Base-by-base conservation (phyloP, 2,888 invertebrate species). In the Acholoe squamosa region DNA sequence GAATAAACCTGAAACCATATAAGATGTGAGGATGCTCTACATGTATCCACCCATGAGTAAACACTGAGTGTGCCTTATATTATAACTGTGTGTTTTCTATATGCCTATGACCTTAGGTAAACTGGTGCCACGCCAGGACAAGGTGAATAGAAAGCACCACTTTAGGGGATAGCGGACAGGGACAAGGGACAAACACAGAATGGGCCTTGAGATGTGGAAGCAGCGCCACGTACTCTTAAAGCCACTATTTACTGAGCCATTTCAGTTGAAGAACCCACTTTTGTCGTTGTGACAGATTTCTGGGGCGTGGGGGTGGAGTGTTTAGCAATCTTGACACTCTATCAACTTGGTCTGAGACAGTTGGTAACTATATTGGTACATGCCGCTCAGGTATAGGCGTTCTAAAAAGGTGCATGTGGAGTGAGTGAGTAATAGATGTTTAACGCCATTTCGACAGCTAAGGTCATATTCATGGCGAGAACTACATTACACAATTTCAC, bases 291-390 rank as follows among this genome's bases (percentile, higher is more conserved):
- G 25, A 28, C 71, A n/a, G 71, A n/a, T 71, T 71, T 71, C 28
- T 71, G 25, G 71, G 71, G 14, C 31, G 71, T 5, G 19, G 19
- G 28, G 14, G 71, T 0, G 71, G 14, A 0, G 14, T 5, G 71
- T 67, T 67, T 67, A 67, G 67, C n/a, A 16, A 5, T 28, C 71
- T 71, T 71, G 71, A 71, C 71, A 71, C 71, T n/a, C 19, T 28
- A 71, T 71, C 25, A 71, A 71, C 71, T 7, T 71, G 71, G 67
- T 16, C 5, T 14, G 54, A 54, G 54, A 14, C 12, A 19, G 54
- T 54, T 14, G 12, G 54, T 10, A 19, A 54, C 12, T 19, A 19
- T 54, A 54, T 54, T 10, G 54, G 54, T 10, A 54, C 54, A 54
- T 14, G 19, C n/a, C n/a, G n/a, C n/a, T n/a, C n/a, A n/a, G n/a